Evolutionary conservation across 2,888 invertebrate species (phyloP).

Genomic region (Tinea pellionella): DNA sequence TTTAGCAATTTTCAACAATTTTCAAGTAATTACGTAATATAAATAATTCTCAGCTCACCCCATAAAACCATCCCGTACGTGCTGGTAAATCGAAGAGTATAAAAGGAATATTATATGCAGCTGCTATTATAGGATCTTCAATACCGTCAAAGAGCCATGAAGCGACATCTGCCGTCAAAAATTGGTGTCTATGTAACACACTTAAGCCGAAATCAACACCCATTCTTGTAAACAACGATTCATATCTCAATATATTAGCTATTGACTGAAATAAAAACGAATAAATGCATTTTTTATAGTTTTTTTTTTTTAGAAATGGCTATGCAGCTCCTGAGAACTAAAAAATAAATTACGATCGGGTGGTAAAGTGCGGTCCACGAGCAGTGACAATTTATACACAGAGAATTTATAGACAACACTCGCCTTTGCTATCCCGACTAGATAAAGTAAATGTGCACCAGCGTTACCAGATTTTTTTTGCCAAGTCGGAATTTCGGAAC

Average conservation of each 20-base stretch:
- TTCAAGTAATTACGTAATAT: no score
- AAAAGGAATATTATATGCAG: conserved; percentile 54
- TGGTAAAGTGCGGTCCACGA: no score
- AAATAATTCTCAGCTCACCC: conserved; percentile 47
- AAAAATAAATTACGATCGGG: no score
- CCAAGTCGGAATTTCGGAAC: no score
- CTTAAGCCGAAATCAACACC: conserved; percentile 69
- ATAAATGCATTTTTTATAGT: background rate
- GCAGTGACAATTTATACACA: no score
- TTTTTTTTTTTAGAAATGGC: background rate
- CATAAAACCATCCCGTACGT: conserved; percentile 88
- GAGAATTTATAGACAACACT: no score
- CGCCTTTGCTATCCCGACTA: no score
- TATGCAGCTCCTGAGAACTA: no score
- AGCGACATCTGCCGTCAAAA: conserved; percentile 72
- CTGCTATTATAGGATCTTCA: conserved; percentile 75
- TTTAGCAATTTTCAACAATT: no score
- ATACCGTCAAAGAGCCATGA: conserved; percentile 86
- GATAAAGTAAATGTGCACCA: no score
- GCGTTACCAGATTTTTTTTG: no score
- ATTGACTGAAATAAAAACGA: conserved; percentile 67
- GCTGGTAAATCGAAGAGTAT: conserved; percentile 80
- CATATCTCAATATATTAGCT: conserved; percentile 67
- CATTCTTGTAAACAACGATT: conserved; percentile 33
- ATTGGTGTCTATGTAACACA: conserved; percentile 58